These are phyloP conservation scores for Diprion similis DNA, from an alignment of 1,140 invertebrate genomes.

Conservation along the genomic window DNA sequence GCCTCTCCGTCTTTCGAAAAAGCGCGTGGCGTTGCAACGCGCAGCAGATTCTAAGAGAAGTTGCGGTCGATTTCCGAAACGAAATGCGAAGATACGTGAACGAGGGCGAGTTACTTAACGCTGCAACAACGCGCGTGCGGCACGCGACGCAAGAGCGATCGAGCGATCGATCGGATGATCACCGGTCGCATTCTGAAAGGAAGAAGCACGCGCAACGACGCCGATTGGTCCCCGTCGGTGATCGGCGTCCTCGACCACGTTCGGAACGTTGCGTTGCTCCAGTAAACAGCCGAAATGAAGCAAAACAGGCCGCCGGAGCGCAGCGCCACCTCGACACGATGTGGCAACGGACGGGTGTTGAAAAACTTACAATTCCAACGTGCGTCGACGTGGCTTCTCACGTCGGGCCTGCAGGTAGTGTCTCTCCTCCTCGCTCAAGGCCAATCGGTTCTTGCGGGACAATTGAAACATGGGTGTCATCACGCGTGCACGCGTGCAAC, in stretches of 20 bases:
- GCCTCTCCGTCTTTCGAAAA: no score
- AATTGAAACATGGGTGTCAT: neutral
- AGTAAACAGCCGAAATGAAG: no score
- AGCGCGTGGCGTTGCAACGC: no score
- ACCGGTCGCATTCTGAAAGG: no score
- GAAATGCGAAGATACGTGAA: slow-evolving; percentile 36
- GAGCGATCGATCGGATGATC: neutral
- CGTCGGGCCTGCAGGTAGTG: neutral
- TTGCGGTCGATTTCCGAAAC: no score
- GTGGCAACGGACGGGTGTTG: neutral
- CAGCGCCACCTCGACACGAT: no score
- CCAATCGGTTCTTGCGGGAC: slow-evolving; percentile 1
- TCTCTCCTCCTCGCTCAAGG: neutral
- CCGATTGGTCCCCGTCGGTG: neutral
- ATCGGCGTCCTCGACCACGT: slow-evolving; percentile 3
- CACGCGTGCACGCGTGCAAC: neutral
- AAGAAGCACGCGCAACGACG: no score
- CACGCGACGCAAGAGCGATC: neutral
- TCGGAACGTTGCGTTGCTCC: neutral
- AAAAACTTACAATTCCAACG: neutral
- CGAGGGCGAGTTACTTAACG: slow-evolving; percentile 55
- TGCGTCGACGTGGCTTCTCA: no score
- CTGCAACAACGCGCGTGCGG: neutral
- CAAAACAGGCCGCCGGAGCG: no score
- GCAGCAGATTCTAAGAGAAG: no score